Conservation (phyloP, 2,888 invertebrate genomes). For the Malthinus flaveolus region DNA sequence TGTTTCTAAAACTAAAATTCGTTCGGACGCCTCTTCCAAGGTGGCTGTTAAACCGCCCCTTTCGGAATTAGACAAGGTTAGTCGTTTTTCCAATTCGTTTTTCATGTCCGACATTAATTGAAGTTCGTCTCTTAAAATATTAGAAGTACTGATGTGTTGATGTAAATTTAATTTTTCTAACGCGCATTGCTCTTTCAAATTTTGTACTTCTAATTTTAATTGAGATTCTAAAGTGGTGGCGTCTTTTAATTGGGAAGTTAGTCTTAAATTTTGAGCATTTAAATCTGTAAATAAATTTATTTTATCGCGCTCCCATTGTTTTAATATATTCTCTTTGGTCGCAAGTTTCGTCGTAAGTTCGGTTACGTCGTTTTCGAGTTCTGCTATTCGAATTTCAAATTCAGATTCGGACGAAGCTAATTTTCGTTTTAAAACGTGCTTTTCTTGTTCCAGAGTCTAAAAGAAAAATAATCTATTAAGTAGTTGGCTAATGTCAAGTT, state of each 20-base stretch:
- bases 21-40: constrained; percentile 88
- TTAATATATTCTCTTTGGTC: constrained; percentile 62
- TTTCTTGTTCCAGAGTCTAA: constrained; percentile 93
- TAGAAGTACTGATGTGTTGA: constrained; percentile 88
- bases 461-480: neutral
- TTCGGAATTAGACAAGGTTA: constrained; percentile 76
- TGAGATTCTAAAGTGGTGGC: constrained; percentile 79
- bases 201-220: constrained; percentile 77
- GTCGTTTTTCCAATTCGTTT: constrained; percentile 79
- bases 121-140: constrained; percentile 85
- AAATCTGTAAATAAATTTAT: constrained; percentile 78
- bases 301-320: constrained; percentile 78
- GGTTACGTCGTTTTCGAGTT: constrained; percentile 86
- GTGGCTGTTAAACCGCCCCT: constrained; percentile 77
- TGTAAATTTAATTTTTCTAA: constrained; percentile 63
- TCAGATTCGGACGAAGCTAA: constrained; percentile 86
- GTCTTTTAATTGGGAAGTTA: constrained; percentile 85
- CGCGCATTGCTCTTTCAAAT: constrained; percentile 81
- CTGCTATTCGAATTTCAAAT: constrained; percentile 82
- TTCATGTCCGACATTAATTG: constrained; percentile 81
- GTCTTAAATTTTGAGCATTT: constrained; percentile 77
- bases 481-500: too few relatives aligned
- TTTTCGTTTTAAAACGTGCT: constrained; percentile 82
- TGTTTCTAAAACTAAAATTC: constrained; percentile 82
- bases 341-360: constrained; percentile 78